phyloP scores from a whole-genome alignment of 2,888 invertebrate genomes.

The Onchidella celtica region DNA sequence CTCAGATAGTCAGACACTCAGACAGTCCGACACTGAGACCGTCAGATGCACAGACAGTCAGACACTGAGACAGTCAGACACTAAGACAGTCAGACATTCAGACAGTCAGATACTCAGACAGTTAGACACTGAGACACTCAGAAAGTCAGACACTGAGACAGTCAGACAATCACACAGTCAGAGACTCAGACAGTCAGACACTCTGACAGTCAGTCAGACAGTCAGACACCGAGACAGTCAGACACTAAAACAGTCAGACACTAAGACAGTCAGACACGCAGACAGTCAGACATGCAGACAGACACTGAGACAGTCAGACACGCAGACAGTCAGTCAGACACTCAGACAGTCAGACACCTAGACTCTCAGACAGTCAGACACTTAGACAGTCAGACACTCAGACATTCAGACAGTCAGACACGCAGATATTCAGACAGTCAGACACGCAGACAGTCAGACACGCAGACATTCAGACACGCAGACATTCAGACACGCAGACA shows the following conservation, averaged over 20 bases:
- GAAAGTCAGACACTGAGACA: constrained; percentile 15
- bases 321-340: not conserved
- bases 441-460: constrained; percentile 16
- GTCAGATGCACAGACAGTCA: constrained; percentile 23
- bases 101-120: not conserved
- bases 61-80: constrained; percentile 30
- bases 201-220: constrained; percentile 13
- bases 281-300: too few relatives aligned
- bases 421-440: too few relatives aligned
- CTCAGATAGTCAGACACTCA: constrained; percentile 17
- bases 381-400: not conserved
- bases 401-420: constrained; percentile 18
- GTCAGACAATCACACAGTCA: constrained; percentile 6
- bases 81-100: not conserved
- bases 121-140: constrained; percentile 10
- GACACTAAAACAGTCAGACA: constrained; percentile 3
- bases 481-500: too few relatives aligned
- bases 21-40: not conserved
- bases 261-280: constrained; percentile 16
- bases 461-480: too few relatives aligned
- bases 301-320: constrained; percentile 33
- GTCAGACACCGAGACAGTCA: constrained; percentile 11
- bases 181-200: constrained; percentile 1
- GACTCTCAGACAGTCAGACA: not conserved
- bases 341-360: too few relatives aligned